These are phyloP conservation scores for Deroplatys truncata DNA, from an alignment of 2,888 invertebrate species.

Conservation along the genomic window DNA sequence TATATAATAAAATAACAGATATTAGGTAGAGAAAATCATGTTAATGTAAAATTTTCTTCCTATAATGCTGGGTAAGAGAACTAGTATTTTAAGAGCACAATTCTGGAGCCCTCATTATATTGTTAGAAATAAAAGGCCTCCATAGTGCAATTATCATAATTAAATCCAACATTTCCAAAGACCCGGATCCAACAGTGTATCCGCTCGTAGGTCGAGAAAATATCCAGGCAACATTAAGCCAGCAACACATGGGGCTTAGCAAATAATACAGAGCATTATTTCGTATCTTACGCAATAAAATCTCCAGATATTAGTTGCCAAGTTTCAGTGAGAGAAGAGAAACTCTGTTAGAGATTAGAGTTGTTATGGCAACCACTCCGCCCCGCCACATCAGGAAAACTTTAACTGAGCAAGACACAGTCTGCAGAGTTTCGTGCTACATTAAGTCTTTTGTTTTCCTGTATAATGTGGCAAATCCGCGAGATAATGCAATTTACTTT, in stretches of 20 bases:
- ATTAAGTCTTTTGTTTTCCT: not conserved
- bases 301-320: not conserved
- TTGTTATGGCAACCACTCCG: not conserved
- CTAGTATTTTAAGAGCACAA: too few species aligned
- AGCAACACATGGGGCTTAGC: not conserved
- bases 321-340: not conserved
- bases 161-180: too few species aligned
- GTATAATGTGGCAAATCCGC: not conserved
- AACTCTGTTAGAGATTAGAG: not conserved
- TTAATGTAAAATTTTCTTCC: too few species aligned
- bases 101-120: too few species aligned
- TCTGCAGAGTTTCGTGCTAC: not conserved
- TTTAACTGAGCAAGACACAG: not conserved
- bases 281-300: not conserved
- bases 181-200: too few species aligned
- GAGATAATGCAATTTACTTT: not conserved
- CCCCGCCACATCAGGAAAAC: not conserved
- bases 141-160: too few species aligned
- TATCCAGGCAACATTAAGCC: not conserved
- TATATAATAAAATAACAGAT: too few species aligned
- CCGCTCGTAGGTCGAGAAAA: not conserved
- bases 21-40: too few species aligned
- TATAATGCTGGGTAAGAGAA: too few species aligned
- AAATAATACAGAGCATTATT: not conserved
- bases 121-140: too few species aligned